A percentile compares a stretch with the other conserved stretches of the same genome.
Conservation (phyloP, 2,888 invertebrate species). For the Drosophila mayaguana region DNA sequence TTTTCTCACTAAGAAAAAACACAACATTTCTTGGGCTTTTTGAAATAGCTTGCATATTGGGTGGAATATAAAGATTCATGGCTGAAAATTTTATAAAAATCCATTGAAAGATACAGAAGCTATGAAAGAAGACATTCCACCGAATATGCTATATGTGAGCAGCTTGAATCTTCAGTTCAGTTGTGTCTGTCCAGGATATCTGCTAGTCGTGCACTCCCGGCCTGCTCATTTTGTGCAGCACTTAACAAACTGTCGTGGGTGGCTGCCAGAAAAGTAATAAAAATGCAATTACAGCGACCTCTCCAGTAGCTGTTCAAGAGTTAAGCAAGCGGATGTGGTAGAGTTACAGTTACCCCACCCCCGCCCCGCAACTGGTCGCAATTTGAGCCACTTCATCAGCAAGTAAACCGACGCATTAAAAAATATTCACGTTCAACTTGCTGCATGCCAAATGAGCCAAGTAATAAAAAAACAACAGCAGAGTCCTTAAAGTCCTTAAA, state of each 20-base stretch:
- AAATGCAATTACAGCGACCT: slow-evolving; percentile 78
- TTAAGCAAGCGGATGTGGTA: slow-evolving; percentile 48
- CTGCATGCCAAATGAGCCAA: slow-evolving; percentile 75
- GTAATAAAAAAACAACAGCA: slow-evolving; percentile 46
- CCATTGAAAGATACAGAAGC: background rate
- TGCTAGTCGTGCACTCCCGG: background rate
- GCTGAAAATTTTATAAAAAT: background rate
- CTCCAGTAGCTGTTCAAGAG: slow-evolving; percentile 19
- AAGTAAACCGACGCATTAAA: slow-evolving; percentile 77
- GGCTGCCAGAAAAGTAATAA: slow-evolving; percentile 72
- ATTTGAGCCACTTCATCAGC: slow-evolving; percentile 82
- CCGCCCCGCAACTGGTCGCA: slow-evolving; percentile 29
- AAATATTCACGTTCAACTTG: slow-evolving; percentile 64
- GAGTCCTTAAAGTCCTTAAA: slow-evolving; percentile 43
- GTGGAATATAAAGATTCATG: background rate
- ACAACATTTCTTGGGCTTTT: background rate
- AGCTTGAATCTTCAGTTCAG: too few relatives aligned
- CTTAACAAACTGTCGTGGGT: slow-evolving; percentile 79
- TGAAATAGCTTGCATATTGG: background rate
- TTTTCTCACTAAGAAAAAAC: too few relatives aligned
- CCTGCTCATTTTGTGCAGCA: slow-evolving; percentile 16
- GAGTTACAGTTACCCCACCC: background rate
- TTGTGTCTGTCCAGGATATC: background rate
- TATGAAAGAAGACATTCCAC: too few relatives aligned
- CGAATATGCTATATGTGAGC: too few relatives aligned